phyloP scores from a whole-genome alignment of 2,797 vertebrate species.

The Poliocrania exsul region DNA sequence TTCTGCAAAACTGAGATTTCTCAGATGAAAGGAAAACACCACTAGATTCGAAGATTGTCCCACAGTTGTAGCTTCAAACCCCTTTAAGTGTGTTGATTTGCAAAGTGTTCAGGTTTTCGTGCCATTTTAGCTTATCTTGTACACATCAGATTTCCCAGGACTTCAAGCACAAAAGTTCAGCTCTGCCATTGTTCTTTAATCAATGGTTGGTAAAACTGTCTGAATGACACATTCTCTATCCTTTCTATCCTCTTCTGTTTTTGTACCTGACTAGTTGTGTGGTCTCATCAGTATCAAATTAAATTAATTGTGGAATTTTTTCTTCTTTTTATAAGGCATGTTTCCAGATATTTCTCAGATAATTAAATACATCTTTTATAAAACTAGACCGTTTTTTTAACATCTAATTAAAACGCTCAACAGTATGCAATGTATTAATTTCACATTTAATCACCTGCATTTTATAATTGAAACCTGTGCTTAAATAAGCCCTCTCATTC shows the following conservation, averaged over 20 bases:
- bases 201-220: background rate
- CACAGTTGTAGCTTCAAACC: background rate
- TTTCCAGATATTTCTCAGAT: background rate
- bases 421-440: background rate
- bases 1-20: background rate
- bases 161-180: background rate
- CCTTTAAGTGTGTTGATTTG: background rate
- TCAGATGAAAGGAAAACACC: background rate
- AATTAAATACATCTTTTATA: background rate
- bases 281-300: background rate
- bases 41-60: accelerated
- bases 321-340: background rate
- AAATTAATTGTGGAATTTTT: background rate
- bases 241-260: background rate
- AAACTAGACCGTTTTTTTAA: background rate
- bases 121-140: background rate
- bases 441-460: background rate
- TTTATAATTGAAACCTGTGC: background rate
- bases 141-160: background rate
- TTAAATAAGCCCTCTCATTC: background rate
- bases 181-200: background rate
- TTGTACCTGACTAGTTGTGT: background rate
- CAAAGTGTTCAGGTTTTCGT: background rate
- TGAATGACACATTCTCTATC: background rate
- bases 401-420: background rate